Evolutionary conservation across 2,113 vertebrate genomes (phyloP).

Genomic region (Heptranchias perlo): DNA sequence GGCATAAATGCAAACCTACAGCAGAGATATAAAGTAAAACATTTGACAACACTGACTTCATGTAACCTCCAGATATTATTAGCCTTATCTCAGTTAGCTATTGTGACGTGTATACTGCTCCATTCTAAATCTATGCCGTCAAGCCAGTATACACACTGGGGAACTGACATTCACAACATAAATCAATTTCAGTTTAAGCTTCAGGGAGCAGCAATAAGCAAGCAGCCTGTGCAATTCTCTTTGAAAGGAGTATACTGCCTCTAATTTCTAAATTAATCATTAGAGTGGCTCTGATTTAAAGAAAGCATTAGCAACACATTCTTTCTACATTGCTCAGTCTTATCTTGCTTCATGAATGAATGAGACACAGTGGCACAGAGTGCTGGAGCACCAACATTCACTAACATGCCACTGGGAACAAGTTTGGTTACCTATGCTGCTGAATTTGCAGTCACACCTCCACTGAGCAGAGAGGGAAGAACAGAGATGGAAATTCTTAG

Average conservation of each 20-base stretch:
- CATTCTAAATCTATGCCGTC: not conserved
- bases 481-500: not conserved
- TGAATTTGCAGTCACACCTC: not conserved
- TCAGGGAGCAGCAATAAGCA: not conserved
- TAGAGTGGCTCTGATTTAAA: not conserved
- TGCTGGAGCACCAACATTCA: not conserved
- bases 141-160: not conserved
- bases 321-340: not conserved
- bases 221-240: not conserved
- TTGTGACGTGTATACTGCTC: not conserved
- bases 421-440: not conserved
- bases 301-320: not conserved
- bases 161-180: not conserved
- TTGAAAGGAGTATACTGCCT: not conserved
- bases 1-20: not conserved
- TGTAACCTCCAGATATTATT: conserved; percentile 10
- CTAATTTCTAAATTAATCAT: not conserved
- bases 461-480: not conserved
- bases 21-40: not conserved
- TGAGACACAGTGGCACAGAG: not conserved
- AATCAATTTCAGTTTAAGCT: not conserved
- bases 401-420: not conserved
- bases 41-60: not conserved
- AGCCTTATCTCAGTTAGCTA: not conserved
- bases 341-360: not conserved